A percentile compares a stretch with the other conserved stretches of the same genome.
phyloP scores from a whole-genome alignment of 2,797 vertebrate species.

The Hemibagrus guttatus region DNA sequence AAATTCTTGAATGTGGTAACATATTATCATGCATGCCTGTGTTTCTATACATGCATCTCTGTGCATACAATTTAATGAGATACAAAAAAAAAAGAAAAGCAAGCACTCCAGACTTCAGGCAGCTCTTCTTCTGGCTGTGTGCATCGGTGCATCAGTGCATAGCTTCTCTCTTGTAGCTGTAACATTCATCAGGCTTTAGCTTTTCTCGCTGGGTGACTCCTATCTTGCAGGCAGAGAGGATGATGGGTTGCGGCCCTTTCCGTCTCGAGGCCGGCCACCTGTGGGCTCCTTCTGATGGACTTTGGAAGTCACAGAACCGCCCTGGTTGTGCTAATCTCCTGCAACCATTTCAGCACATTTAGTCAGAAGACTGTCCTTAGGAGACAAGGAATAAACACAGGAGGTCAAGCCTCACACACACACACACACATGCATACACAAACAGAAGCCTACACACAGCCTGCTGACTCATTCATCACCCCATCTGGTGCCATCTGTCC shows the following conservation, averaged over 20 bases:
- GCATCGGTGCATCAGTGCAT: conserved; percentile 17
- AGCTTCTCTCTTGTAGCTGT: not conserved
- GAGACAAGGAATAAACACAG: conserved; percentile 45
- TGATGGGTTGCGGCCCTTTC: conserved; percentile 21
- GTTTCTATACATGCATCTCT: not conserved
- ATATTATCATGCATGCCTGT: not conserved
- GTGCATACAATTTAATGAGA: not conserved
- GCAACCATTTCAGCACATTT: conserved; percentile 32
- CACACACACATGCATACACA: conserved; percentile 24
- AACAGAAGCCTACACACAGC: conserved; percentile 39
- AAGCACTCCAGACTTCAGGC: not conserved
- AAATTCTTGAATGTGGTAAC: not conserved
- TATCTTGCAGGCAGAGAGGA: not conserved
- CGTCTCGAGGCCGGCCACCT: conserved; percentile 25
- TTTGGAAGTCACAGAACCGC: conserved; percentile 37
- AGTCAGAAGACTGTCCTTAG: conserved; percentile 43
- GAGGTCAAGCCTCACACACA: conserved; percentile 41
- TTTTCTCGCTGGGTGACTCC: conserved; percentile 11
- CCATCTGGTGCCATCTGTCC: conserved; percentile 59
- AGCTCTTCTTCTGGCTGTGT: not conserved
- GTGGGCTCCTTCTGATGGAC: conserved; percentile 29
- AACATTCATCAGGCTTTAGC: conserved; percentile 24
- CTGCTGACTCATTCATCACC: conserved; percentile 58
- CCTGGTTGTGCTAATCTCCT: conserved; percentile 26
- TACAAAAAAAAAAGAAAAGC: not conserved